These are phyloP conservation scores for Ophion ventricosus DNA, from an alignment of 2,888 invertebrate genomes.

Conservation along the genomic window DNA sequence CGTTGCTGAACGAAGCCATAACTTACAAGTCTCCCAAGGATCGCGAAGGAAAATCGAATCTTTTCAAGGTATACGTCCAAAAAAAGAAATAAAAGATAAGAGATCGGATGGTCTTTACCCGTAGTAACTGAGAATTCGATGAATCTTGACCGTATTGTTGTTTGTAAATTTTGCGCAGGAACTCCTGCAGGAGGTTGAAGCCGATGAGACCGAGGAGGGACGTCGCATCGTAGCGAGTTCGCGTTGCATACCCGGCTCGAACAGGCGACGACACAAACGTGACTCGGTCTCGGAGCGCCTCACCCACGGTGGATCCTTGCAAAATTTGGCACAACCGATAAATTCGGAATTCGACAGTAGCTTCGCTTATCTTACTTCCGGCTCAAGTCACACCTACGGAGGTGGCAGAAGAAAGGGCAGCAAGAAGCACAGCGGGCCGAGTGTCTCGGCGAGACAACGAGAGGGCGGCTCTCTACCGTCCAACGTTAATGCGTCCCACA, in stretches of 20 bases:
- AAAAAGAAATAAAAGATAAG: no score
- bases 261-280: slow-evolving; percentile 82
- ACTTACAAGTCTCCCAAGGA: slow-evolving; percentile 92
- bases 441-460: slow-evolving; percentile 85
- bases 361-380: slow-evolving; percentile 79
- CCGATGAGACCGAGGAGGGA: slow-evolving; percentile 86
- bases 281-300: slow-evolving; percentile 84
- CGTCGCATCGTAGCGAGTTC: slow-evolving; percentile 81
- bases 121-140: no score
- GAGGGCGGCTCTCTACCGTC: slow-evolving; percentile 88
- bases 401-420: slow-evolving; percentile 77
- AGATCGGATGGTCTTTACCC: no score
- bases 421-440: slow-evolving; percentile 78
- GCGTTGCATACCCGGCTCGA: slow-evolving; percentile 80
- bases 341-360: slow-evolving; percentile 80
- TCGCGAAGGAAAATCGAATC: slow-evolving; percentile 92
- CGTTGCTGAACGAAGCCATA: slow-evolving; percentile 92
- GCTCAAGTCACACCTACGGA: slow-evolving; percentile 80
- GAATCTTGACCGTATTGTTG: not conserved
- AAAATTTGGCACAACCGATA: slow-evolving; percentile 85
- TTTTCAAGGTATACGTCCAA: slow-evolving; percentile 88
- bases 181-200: slow-evolving; percentile 90
- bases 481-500: slow-evolving; percentile 85
- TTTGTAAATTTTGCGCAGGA: slow-evolving; percentile 84
- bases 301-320: slow-evolving; percentile 85